Evolutionary conservation across 2,797 vertebrate species (phyloP), one percentile per base, ranked within the genome.

Genomic region (Petrocephalus sullivani): DNA sequence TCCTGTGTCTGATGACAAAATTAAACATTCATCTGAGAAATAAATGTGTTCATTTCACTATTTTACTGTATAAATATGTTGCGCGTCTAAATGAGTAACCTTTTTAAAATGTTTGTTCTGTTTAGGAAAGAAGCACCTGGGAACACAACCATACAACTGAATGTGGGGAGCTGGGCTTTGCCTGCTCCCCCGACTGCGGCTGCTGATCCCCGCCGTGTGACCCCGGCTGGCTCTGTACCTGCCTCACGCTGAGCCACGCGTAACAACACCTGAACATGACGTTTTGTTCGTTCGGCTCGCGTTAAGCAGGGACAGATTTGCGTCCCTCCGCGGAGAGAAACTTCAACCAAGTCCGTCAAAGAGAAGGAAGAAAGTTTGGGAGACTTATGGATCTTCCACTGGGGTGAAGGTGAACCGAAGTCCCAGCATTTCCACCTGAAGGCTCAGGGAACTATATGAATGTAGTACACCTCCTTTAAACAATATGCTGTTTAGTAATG

Each of bases 251-350:
- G 98, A 99, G 98, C 98, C 98, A 96, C 97, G 96, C 98, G 98
- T 95, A 84, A 97, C 98, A 99, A 99, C 97, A 98, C 98, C 97
- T 98, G 97, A 97, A 96, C 97, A 96, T 95, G 95, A 96, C 93
- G 98, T 99, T 99, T 99, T 99, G 98, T 99, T 99, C 98, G 98
- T 99, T 99, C 98, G 98, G 98, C 98, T 99, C 98, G 98, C 98
- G 98, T 99, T 99, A 99, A 91, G 98, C 98, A 98, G 97, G 97
- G 97, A 97, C 95, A 97, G 98, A 94, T 94, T 92, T 87, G 94
- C 98, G 91, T 82, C 95, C 90, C 91, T 49, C 53, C 58, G 37
- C 23, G 23, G n/a, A 58, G 21, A 19, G 83, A 88, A 88, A 46
- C 46, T 67, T 71, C 16, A 1, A 85, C 9, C 23, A 56, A 57